Percentiles rank a stretch among this genome's conserved stretches.
phyloP scores from a whole-genome alignment of 2,113 vertebrate genomes.

The Saimiri boliviensis region DNA sequence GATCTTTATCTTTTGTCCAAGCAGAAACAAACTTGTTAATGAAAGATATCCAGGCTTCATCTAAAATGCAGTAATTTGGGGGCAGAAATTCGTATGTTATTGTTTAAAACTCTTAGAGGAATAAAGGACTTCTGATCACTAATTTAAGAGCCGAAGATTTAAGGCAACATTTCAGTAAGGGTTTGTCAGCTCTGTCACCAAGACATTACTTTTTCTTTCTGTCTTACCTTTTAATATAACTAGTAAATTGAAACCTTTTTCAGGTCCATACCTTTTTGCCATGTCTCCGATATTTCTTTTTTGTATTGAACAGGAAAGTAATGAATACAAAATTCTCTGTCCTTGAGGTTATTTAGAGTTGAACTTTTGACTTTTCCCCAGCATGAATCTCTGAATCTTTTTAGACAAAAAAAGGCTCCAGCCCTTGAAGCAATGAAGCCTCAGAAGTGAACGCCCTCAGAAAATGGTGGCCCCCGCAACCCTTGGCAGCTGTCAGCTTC shows the following conservation, averaged over 20 bases:
- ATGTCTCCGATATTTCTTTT: background rate
- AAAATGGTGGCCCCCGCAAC: fast-evolving
- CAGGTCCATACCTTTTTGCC: background rate
- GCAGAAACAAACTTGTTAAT: background rate
- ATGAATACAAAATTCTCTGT: slow-evolving; percentile 51
- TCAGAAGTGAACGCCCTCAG: background rate
- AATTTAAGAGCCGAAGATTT: background rate
- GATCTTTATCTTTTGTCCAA: background rate
- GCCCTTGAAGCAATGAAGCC: background rate
- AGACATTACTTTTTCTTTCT: background rate
- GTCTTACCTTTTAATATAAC: background rate
- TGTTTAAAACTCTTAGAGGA: background rate
- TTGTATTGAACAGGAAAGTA: background rate
- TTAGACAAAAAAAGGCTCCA: slow-evolving; percentile 34
- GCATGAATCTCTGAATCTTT: slow-evolving; percentile 34
- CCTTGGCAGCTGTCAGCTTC: background rate
- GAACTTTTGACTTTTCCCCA: slow-evolving; percentile 62
- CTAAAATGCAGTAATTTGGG: background rate
- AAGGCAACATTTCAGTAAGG: background rate
- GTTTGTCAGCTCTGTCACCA: background rate
- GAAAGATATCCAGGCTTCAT: background rate
- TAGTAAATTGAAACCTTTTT: background rate
- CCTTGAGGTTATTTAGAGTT: slow-evolving; percentile 43
- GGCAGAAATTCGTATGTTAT: background rate
- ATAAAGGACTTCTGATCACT: background rate